These are phyloP conservation scores for Pleuronectes platessa DNA, from an alignment of 2,113 vertebrate species.

Conservation along the genomic window DNA sequence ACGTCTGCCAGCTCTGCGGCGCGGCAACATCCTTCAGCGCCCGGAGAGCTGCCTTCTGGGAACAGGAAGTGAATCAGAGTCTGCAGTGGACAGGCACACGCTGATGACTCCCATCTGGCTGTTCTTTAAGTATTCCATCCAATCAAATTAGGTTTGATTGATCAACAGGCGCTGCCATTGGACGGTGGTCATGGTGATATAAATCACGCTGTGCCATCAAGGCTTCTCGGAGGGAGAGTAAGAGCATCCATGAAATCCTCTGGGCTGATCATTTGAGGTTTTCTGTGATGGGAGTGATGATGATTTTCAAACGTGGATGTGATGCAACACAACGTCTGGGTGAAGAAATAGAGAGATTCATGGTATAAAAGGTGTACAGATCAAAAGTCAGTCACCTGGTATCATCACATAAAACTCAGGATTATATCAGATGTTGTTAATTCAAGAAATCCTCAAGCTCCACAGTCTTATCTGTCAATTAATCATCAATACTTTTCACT, in stretches of 20 bases:
- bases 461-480: too few species aligned
- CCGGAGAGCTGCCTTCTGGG: constrained; percentile 70
- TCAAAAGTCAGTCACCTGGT: not conserved
- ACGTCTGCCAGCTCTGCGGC: constrained; percentile 50
- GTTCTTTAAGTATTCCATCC: constrained; percentile 74
- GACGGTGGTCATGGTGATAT: constrained; percentile 62
- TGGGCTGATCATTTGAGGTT: constrained; percentile 30
- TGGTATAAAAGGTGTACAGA: not conserved
- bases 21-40: constrained; percentile 64
- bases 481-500: too few species aligned
- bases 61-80: constrained; percentile 78
- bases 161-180: constrained; percentile 76
- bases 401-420: not conserved
- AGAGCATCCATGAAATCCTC: constrained; percentile 43
- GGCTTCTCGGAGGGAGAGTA: constrained; percentile 42
- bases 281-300: constrained; percentile 27
- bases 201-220: constrained; percentile 64
- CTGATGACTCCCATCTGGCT: constrained; percentile 79
- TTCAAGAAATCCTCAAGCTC: too few species aligned
- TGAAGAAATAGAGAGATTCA: not conserved
- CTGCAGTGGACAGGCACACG: constrained; percentile 66
- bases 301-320: not conserved
- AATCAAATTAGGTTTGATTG: constrained; percentile 78
- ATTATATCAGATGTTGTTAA: too few species aligned
- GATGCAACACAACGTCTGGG: not conserved